Conservation (phyloP, 2,888 invertebrate species). For the Muschampia plurimacula region DNA sequence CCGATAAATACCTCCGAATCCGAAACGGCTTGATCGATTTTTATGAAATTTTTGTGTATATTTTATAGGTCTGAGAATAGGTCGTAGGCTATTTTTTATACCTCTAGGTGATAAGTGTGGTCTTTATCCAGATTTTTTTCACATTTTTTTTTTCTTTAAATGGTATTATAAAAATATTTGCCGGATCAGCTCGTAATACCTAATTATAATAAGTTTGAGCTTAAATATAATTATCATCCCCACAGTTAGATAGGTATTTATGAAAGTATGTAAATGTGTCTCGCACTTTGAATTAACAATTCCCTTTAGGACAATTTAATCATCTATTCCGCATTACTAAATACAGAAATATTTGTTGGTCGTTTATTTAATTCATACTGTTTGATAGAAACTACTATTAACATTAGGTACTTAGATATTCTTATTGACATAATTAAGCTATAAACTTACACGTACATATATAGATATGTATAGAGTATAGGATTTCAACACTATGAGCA, state of each 20-base stretch:
- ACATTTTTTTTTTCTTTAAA: too few relatives aligned
- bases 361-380: constrained; percentile 42
- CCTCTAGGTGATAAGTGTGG: too few relatives aligned
- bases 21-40: too few relatives aligned
- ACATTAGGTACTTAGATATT: constrained; percentile 10
- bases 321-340: constrained; percentile 32
- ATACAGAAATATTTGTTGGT: constrained; percentile 40
- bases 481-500: constrained; percentile 2
- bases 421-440: constrained; percentile 7
- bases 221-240: background rate
- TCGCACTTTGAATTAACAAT: constrained; percentile 45
- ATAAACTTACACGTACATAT: background rate
- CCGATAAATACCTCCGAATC: too few relatives aligned
- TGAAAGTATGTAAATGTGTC: constrained; percentile 41
- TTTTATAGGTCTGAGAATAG: too few relatives aligned
- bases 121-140: too few relatives aligned
- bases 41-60: too few relatives aligned
- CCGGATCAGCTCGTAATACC: too few relatives aligned
- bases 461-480: background rate
- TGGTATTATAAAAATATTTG: too few relatives aligned
- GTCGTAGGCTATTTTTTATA: too few relatives aligned
- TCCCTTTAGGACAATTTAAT: constrained; percentile 42
- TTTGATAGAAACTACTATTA: constrained; percentile 29
- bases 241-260: background rate
- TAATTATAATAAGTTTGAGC: too few relatives aligned